phyloP scores from a whole-genome alignment of 2,888 invertebrate genomes.

The Teleiodes luculella region DNA sequence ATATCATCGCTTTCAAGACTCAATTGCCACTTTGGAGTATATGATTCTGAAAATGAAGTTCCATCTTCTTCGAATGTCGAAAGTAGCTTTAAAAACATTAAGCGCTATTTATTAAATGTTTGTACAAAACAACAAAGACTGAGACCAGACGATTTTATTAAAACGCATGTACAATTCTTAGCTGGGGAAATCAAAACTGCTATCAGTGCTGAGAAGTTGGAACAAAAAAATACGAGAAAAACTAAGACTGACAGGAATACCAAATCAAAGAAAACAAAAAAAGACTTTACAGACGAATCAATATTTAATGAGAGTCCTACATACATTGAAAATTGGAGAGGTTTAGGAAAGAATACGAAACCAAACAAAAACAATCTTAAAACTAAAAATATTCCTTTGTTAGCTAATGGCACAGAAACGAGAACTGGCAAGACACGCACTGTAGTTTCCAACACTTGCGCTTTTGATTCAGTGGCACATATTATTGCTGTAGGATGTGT shows the following conservation, averaged over 20 bases:
- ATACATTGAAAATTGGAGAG: conserved; percentile 11
- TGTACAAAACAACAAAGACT: conserved; percentile 8
- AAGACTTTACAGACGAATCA: conserved; percentile 9
- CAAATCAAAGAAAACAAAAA: not conserved
- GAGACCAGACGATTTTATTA: conserved; percentile 14
- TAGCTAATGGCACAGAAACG: not conserved
- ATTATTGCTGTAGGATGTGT: not conserved
- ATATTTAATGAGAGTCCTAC: conserved; percentile 5
- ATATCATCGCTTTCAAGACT: conserved; percentile 1
- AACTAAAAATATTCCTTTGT: not conserved
- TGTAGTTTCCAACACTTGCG: not conserved
- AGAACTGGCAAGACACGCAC: not conserved
- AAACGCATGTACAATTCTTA: conserved; percentile 9
- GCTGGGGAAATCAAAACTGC: conserved; percentile 12
- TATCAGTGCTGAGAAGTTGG: not conserved
- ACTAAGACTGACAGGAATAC: not conserved
- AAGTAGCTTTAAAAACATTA: conserved; percentile 9
- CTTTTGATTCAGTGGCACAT: not conserved
- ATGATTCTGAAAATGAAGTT: conserved; percentile 1
- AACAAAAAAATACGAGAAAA: not conserved
- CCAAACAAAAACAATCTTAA: not conserved
- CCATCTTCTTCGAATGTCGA: conserved; percentile 13
- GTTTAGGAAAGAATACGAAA: conserved; percentile 1
- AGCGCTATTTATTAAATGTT: conserved; percentile 1
- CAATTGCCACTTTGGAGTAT: conserved; percentile 14